A percentile compares a stretch with the other conserved stretches of the same genome.
Evolutionary conservation across 2,113 vertebrate genomes (phyloP).

Genomic region (Nerophis ophidion): DNA sequence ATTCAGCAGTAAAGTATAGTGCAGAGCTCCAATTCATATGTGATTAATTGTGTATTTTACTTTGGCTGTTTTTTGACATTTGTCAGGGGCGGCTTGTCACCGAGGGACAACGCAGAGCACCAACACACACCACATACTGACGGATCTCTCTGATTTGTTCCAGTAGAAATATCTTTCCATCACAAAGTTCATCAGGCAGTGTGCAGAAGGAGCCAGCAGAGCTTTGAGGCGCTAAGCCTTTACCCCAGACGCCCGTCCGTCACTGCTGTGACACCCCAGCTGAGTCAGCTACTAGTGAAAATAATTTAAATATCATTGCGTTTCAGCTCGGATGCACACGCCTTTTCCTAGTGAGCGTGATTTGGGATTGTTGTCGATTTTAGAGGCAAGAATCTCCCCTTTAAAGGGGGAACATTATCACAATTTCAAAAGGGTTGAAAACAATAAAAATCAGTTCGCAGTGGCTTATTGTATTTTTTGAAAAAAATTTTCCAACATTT

Average conservation of each 20-base stretch:
- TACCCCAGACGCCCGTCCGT: conserved; percentile 27
- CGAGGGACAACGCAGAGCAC: conserved; percentile 15
- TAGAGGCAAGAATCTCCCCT: too few species aligned
- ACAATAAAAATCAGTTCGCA: too few species aligned
- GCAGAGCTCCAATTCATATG: not conserved
- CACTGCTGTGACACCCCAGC: conserved; percentile 18
- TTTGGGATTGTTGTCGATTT: too few species aligned
- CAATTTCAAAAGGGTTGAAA: too few species aligned
- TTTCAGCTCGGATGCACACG: not conserved
- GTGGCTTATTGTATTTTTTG: too few species aligned
- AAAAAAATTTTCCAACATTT: too few species aligned
- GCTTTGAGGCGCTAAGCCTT: conserved; percentile 21
- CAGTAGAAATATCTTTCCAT: conserved; percentile 35
- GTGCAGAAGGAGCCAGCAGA: conserved; percentile 30
- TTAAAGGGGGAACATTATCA: too few species aligned
- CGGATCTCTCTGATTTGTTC: conserved; percentile 27
- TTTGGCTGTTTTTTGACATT: conserved; percentile 20
- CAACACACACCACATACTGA: conserved; percentile 11
- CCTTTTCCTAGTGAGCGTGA: not conserved
- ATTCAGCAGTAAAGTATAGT: not conserved
- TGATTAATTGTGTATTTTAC: not conserved
- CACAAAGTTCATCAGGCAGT: conserved; percentile 50
- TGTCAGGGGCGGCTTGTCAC: conserved; percentile 23
- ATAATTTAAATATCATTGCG: not conserved
- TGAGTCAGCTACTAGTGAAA: conserved; percentile 21